Evolutionary conservation across 2,888 invertebrate genomes (phyloP), one percentile per base, ranked within the genome.

Genomic region (Hemaris fuciformis): DNA sequence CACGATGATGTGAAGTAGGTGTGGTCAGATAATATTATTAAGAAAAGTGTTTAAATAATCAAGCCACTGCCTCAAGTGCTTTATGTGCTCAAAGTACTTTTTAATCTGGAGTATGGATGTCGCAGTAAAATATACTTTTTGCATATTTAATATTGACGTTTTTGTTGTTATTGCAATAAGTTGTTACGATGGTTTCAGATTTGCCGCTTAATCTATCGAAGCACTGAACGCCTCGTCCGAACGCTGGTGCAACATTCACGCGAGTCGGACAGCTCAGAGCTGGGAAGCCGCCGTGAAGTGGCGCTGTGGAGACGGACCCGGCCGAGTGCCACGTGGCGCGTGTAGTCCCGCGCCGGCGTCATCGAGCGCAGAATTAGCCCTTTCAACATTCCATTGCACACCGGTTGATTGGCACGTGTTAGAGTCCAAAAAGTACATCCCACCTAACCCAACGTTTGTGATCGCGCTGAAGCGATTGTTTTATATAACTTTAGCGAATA

Each of bases 201-300:
- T 95, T 96, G 94, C 97, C 97, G 88, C 93, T 97, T 88, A 97
- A 97, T 93, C 94, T 97, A 93, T 97, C 97, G 83, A 97, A 97
- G 94, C 97, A 97, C 94, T 94, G 87, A 88, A 75, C 70, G 68
- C 53, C 67, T 66, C 63, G 69, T 65, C 62, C 67, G 75, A 77
- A 66, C 76, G 78, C 75, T 67, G 77, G 78, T 65, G 62, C 53
- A 56, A 20, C 58, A 10, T 18, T 18, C 53, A 15, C 53, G 53
- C 31, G 27, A 27, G 15, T 3, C 13, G 15, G 3, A 7, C 27
- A 27, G 27, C 46, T 46, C n/a, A 4, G n/a, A 41, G 45, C 45
- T 13, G 38, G 38, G 13, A 10, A 4, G 46, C 22, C 6, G 46
- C 2, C n/a, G n/a, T 13, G 6, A 1, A 13, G 1, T 1, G n/a